These are phyloP conservation scores for Brachynemurus nebulosus DNA, from an alignment of 2,888 invertebrate genomes.

Conservation along the genomic window DNA sequence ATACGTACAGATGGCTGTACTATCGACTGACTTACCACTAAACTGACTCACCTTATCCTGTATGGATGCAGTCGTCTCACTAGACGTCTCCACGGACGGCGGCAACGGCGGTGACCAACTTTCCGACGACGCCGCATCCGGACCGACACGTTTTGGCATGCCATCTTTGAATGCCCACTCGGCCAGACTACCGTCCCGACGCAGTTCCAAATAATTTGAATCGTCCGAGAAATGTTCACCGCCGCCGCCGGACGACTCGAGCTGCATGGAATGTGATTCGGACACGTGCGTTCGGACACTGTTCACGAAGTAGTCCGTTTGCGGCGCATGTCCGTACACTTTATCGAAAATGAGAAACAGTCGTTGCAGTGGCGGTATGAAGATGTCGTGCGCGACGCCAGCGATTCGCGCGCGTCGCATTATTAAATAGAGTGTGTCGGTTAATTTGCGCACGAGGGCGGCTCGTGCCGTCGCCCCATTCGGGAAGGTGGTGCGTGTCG, in stretches of 20 bases:
- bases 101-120: constrained; percentile 43
- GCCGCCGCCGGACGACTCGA: not conserved
- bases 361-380: constrained; percentile 53
- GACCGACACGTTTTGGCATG: constrained; percentile 29
- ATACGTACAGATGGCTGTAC: not conserved
- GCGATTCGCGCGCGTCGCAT: constrained; percentile 61
- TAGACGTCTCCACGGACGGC: not conserved
- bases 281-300: not conserved
- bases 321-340: too few relatives aligned
- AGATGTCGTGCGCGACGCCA: constrained; percentile 60
- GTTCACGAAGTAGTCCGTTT: not conserved
- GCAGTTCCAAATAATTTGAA: constrained; percentile 39
- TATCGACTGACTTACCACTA: too few relatives aligned
- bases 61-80: not conserved
- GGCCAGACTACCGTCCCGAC: constrained; percentile 42
- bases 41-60: not conserved
- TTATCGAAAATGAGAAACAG: constrained; percentile 77
- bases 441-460: constrained; percentile 64
- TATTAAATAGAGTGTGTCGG: constrained; percentile 71
- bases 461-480: constrained; percentile 61
- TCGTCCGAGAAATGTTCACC: constrained; percentile 23
- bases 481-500: constrained; percentile 67
- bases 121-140: constrained; percentile 34
- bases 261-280: not conserved
- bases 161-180: constrained; percentile 46